A percentile compares a stretch with the other conserved stretches of the same genome.
phyloP scores from a whole-genome alignment of 2,797 vertebrate genomes.

The Numenius phaeopus region DNA sequence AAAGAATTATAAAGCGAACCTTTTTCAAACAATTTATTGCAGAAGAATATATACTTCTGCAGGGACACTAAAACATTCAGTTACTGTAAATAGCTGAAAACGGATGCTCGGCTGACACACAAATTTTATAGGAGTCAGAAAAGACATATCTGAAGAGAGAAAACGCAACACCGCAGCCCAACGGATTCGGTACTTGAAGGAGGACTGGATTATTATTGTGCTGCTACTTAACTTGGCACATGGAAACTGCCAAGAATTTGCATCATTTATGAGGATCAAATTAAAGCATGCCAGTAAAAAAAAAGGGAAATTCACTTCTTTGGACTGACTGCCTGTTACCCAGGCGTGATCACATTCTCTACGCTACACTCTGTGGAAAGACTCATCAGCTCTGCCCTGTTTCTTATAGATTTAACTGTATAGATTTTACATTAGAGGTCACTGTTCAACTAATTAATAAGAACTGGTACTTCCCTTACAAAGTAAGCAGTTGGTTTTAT shows the following conservation, averaged over 20 bases:
- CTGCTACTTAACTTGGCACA: not conserved
- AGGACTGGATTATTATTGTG: not conserved
- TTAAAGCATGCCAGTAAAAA: not conserved
- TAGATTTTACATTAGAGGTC: not conserved
- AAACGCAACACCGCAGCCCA: not conserved
- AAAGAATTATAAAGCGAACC: not conserved
- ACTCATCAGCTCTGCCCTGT: not conserved
- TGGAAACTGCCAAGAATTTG: not conserved
- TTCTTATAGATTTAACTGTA: not conserved
- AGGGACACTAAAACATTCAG: not conserved
- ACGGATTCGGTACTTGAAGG: not conserved
- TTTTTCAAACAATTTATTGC: not conserved
- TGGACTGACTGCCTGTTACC: not conserved
- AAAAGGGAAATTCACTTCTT: not conserved
- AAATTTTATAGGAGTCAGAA: not conserved
- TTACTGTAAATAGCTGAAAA: not conserved
- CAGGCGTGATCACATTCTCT: rapidly evolving
- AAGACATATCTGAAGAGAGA: not conserved
- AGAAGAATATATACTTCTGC: not conserved
- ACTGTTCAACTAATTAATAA: not conserved
- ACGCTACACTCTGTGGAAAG: rapidly evolving
- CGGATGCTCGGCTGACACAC: not conserved
- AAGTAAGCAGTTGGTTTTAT: not conserved
- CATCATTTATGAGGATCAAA: not conserved
- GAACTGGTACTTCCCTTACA: not conserved